Evolutionary conservation across 2,888 invertebrate species (phyloP).

Genomic region (Empis livida): DNA sequence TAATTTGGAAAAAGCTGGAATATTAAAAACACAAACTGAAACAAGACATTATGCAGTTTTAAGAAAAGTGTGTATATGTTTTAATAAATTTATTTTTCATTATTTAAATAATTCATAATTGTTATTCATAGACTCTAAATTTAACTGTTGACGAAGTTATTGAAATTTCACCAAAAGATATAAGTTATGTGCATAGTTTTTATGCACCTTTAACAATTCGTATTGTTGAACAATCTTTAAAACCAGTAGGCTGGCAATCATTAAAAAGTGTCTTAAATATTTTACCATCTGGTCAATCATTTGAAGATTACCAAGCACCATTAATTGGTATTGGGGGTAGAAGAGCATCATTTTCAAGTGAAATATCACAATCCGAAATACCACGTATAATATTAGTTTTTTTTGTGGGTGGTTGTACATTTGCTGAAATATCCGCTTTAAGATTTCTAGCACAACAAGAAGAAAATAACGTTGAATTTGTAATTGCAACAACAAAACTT

Average conservation of each 20-base stretch:
- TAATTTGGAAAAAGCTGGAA: conserved; percentile 76
- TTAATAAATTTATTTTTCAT: background rate
- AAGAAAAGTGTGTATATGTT: conserved; percentile 50
- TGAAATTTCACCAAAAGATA: conserved; percentile 72
- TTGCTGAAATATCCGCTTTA: conserved; percentile 76
- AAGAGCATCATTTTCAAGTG: conserved; percentile 45
- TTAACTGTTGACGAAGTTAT: conserved; percentile 80
- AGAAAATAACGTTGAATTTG: conserved; percentile 75
- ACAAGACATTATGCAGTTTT: conserved; percentile 60
- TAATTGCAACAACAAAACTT: conserved; percentile 82
- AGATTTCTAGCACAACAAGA: conserved; percentile 63
- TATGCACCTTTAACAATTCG: conserved; percentile 89
- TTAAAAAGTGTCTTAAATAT: conserved; percentile 72
- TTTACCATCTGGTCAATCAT: conserved; percentile 61
- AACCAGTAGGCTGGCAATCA: conserved; percentile 60
- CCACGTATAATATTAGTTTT: conserved; percentile 69
- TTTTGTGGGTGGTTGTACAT: conserved; percentile 95
- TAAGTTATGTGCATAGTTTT: conserved; percentile 82
- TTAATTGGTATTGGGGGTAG: conserved; percentile 43
- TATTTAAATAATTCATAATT: background rate
- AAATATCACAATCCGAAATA: conserved; percentile 38
- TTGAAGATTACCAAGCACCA: conserved; percentile 50
- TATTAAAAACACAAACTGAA: conserved; percentile 63
- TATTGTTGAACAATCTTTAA: conserved; percentile 66
- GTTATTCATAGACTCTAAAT: conserved; percentile 48